phyloP scores from a whole-genome alignment of 1,140 invertebrate species.

The Gryllus bimaculatus region DNA sequence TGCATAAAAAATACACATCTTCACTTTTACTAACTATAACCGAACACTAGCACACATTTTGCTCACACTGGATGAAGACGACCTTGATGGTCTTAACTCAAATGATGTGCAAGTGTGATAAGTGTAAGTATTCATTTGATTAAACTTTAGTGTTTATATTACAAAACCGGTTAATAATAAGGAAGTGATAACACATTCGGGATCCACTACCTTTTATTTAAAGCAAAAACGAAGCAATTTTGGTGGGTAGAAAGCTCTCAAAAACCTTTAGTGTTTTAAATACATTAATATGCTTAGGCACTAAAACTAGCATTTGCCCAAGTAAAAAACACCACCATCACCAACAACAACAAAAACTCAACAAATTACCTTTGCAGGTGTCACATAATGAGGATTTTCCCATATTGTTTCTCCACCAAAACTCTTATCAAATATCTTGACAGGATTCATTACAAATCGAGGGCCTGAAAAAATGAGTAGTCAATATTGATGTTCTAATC shows the following conservation, averaged over 20 bases:
- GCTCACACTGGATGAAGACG: too few relatives aligned
- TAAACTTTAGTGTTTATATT: too few relatives aligned
- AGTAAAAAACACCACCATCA: not conserved
- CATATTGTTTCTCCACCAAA: conserved; percentile 87
- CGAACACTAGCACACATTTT: too few relatives aligned
- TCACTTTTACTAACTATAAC: too few relatives aligned
- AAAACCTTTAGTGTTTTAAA: not conserved
- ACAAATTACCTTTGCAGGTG: conserved; percentile 66
- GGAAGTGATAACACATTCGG: too few relatives aligned
- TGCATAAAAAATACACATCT: not conserved
- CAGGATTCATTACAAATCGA: conserved; percentile 91
- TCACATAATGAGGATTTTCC: conserved; percentile 87
- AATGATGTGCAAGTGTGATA: too few relatives aligned
- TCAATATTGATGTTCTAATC: not conserved
- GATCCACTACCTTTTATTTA: not conserved
- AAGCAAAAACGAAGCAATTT: not conserved
- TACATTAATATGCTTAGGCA: too few relatives aligned
- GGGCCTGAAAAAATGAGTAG: conserved; percentile 50
- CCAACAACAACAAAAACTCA: not conserved
- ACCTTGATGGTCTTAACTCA: too few relatives aligned
- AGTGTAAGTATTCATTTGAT: too few relatives aligned
- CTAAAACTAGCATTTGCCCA: not conserved
- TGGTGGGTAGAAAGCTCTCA: not conserved
- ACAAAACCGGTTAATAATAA: too few relatives aligned
- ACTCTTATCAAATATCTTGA: conserved; percentile 87